Base-by-base conservation (phyloP, 1,140 invertebrate genomes). In the Bombus sibiricus region DNA sequence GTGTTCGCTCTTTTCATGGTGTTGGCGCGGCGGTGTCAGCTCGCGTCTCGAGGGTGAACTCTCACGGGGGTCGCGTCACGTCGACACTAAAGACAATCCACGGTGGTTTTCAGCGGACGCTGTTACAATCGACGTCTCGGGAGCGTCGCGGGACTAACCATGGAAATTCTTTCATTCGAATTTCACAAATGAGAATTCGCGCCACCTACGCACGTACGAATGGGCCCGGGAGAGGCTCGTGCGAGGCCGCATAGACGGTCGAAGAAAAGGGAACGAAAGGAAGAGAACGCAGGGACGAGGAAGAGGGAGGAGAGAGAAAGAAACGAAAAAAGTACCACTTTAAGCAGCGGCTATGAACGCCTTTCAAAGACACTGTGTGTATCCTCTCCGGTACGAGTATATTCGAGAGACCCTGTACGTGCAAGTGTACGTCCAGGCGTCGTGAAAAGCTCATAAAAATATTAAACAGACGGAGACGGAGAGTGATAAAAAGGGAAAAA, bases 361-460 rank as follows among this genome's bases (percentile, higher is more conserved):
- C 83, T 89, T 92, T 93, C 88, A 93, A 92, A 92, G 88, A 92
- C 75, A 83, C 74, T 86, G 68, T 75, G 86, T 68, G 73, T 86
- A 81, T 83, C 85, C 81, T 78, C 74, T 83, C 53, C 34, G 59
- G 88, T 59, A 32, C 37, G 13, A 71, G 78, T 83, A 53, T 34
- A 39, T 81, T 64, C 39, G 84, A 69, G 66, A 77, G 15, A 18
- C 15, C n/a, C 12, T 84, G 78, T 43, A 85, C 53, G 69, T 86
- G 18, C 71, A 39, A 13, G 71, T 3, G 41, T 32, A 86, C 83
- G 88, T 86, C 73, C 83, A 83, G 69, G 82, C 82, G 84, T 66
- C 66, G 94, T 94, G 93, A 94, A 94, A 94, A 93, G 93, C 94
- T 94, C 94, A 94, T 95, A 94, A 94, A 94, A 95, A 93, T 92